A percentile compares a stretch with the other conserved stretches of the same genome.
phyloP scores from a whole-genome alignment of 2,113 vertebrate genomes.

The Chionomys nivalis region DNA sequence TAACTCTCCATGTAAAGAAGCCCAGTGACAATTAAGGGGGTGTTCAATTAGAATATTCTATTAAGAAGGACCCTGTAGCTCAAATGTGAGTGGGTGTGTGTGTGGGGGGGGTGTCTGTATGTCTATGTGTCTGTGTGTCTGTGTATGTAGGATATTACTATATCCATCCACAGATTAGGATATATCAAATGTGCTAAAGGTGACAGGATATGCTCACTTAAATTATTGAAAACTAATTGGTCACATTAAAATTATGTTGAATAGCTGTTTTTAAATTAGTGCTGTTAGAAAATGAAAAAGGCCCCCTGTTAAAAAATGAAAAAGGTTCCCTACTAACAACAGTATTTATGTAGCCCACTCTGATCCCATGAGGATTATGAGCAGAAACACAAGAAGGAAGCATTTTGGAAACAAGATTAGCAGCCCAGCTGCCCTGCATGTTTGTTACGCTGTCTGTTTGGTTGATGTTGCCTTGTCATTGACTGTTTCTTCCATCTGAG shows the following conservation, averaged over 20 bases:
- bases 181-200: slow-evolving; percentile 59
- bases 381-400: neutral
- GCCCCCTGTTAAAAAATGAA: slow-evolving; percentile 67
- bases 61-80: slow-evolving; percentile 43
- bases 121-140: neutral
- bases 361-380: slow-evolving; percentile 53
- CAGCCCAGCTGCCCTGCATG: rapidly evolving
- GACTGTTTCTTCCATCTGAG: slow-evolving; percentile 52
- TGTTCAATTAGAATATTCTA: slow-evolving; percentile 13
- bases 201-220: slow-evolving; percentile 68
- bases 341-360: slow-evolving; percentile 70
- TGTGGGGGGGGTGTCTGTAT: neutral
- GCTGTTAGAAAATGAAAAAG: slow-evolving; percentile 62
- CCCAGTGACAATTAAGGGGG: neutral
- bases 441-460: neutral
- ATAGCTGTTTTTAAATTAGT: slow-evolving; percentile 76
- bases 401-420: slow-evolving; percentile 16
- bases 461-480: slow-evolving; percentile 16
- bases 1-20: slow-evolving; percentile 37
- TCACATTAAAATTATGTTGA: slow-evolving; percentile 72
- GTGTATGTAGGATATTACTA: slow-evolving; percentile 1
- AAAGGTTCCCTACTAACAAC: slow-evolving; percentile 75
- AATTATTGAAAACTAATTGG: slow-evolving; percentile 70
- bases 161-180: slow-evolving; percentile 50
- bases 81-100: neutral